Evolutionary conservation across 2,797 vertebrate species (phyloP).

Genomic region (Rhinogobio ventralis): DNA sequence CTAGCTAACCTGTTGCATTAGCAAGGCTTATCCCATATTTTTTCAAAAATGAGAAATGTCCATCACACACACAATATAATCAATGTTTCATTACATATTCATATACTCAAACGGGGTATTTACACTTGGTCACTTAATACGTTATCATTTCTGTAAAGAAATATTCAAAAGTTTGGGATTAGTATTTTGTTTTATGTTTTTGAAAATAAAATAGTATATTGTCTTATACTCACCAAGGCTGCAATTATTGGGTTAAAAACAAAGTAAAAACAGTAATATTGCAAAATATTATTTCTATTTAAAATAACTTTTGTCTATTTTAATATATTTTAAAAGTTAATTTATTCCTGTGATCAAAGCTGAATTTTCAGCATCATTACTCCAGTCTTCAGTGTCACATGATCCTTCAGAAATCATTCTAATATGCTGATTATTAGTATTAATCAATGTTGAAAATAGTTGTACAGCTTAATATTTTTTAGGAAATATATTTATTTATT

Average conservation of each 20-base stretch:
- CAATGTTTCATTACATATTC: not conserved
- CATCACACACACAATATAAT: not conserved
- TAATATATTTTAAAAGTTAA: not conserved
- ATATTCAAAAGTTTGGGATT: too few species aligned
- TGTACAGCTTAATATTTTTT: not conserved
- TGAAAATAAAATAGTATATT: too few species aligned
- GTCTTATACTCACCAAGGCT: too few species aligned
- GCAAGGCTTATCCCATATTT: not conserved
- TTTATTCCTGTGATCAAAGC: not conserved
- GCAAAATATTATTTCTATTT: not conserved
- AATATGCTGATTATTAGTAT: not conserved
- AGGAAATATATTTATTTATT: too few species aligned
- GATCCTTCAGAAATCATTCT: not conserved
- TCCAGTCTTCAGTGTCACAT: too few species aligned
- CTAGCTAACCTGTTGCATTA: not conserved
- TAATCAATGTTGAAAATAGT: not conserved
- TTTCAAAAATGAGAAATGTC: too few species aligned
- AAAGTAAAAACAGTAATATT: not conserved
- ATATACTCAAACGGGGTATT: not conserved
- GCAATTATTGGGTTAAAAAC: too few species aligned
- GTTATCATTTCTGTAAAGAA: not conserved
- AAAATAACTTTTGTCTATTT: not conserved
- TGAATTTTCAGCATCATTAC: not conserved
- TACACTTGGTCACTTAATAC: not conserved
- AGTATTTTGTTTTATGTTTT: too few species aligned